A percentile compares a stretch with the other conserved stretches of the same genome.
phyloP scores from a whole-genome alignment of 1,140 invertebrate genomes.

The Ephestia elutella region DNA sequence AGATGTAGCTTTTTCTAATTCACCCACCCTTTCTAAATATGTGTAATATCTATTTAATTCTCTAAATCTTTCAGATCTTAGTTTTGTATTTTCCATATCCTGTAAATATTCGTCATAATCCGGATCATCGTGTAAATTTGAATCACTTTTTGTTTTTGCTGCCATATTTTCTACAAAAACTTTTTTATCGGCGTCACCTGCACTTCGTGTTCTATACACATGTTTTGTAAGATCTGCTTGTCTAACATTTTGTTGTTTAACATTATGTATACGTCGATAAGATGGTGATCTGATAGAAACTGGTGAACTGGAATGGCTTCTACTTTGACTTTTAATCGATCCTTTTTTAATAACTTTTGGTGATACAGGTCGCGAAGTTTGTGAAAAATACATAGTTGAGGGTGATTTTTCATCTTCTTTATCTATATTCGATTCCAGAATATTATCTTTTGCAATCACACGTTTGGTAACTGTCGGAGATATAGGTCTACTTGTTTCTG shows the following conservation, averaged over 20 bases:
- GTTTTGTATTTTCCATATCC: slow-evolving; percentile 82
- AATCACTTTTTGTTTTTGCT: slow-evolving; percentile 46
- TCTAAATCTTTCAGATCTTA: slow-evolving; percentile 86
- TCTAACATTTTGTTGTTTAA: slow-evolving; percentile 58
- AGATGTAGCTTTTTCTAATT: slow-evolving; percentile 86
- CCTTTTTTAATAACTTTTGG: slow-evolving; percentile 49
- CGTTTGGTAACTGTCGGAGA: slow-evolving; percentile 38
- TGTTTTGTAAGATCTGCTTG: slow-evolving; percentile 30
- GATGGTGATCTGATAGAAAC: slow-evolving; percentile 79
- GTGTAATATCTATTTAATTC: slow-evolving; percentile 91
- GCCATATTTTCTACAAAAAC: slow-evolving; percentile 16
- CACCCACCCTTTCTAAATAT: slow-evolving; percentile 87
- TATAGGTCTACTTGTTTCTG: slow-evolving; percentile 38
- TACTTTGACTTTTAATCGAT: slow-evolving; percentile 25
- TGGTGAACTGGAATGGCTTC: slow-evolving; percentile 70
- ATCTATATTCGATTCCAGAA: slow-evolving; percentile 9
- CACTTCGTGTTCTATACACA: slow-evolving; percentile 76
- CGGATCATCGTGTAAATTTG: slow-evolving; percentile 67
- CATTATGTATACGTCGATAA: slow-evolving; percentile 77
- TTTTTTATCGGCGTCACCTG: slow-evolving; percentile 75
- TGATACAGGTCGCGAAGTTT: slow-evolving; percentile 56
- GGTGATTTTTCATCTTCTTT: slow-evolving; percentile 25
- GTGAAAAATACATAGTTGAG: slow-evolving; percentile 54
- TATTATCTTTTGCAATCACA: background rate
- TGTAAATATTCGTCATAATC: slow-evolving; percentile 83